Evolutionary conservation across 2,797 vertebrate genomes (phyloP), one percentile per base, ranked within the genome.

Genomic region (Sebastes taczanowskii): DNA sequence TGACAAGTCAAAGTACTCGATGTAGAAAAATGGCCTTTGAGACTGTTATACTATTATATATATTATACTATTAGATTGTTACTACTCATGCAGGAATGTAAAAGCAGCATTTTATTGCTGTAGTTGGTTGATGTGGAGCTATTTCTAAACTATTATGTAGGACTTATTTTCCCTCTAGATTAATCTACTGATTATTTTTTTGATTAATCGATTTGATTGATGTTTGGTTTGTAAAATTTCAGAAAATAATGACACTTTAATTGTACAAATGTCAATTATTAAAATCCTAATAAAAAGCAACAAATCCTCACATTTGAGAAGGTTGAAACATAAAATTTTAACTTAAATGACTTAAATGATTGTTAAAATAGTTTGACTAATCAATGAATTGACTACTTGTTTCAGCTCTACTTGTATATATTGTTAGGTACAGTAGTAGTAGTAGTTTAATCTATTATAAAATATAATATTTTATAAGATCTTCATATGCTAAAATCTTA

Each of bases 271-370:
- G 9, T 30, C 9, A 32, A 0, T 60, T 3, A 18, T 20, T 60
- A 61, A 34, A 61, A n/a, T 61, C 23, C 25, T 1, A 61, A 11
- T 34, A 11, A 62, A 60, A 11, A 61, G 18, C 25, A 61, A 1
- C 25, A 4, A 27, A 0, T 27, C n/a, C n/a, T 25, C 10, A 34
- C 1, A 32, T 34, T 11, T n/a, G 18, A 11, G 18, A 32, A 34
- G 16, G 0, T 27, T 8, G 30, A 35, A 35, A 22, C 3, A 18
- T 35, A 0, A 14, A n/a, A 32, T 14, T 14, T 6, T 0, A 46
- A 46, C 42, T 18, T 46, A 46, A 46, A 7, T 3, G 0, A 46
- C 0, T 3, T 46, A 46, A 46, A 46, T 7, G 42, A 46, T 46
- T 46, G 42, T 46, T 18, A 18, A 46, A 46, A 46, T 46, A 46